Percentiles rank a stretch among this genome's conserved stretches.
These are phyloP conservation scores for Dendrocincla fuliginosa DNA, from an alignment of 2,797 vertebrate genomes.

Conservation along the genomic window DNA sequence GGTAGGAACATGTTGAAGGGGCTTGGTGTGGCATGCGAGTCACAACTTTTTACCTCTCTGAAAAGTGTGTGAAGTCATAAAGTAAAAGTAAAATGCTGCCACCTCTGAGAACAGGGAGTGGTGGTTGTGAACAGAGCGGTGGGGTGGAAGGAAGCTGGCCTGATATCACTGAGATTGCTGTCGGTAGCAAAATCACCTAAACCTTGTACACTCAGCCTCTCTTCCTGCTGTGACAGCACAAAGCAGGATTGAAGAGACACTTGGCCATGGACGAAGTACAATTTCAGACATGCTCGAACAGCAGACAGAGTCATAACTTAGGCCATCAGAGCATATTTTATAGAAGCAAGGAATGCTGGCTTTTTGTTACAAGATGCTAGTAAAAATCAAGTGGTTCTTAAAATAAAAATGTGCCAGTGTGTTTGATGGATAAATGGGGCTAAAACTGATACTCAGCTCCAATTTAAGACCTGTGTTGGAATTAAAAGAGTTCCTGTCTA, in stretches of 20 bases:
- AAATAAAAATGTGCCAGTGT: background rate
- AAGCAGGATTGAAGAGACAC: slow-evolving; percentile 51
- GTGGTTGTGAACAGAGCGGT: background rate
- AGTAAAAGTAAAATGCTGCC: background rate
- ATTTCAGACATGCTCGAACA: slow-evolving; percentile 10
- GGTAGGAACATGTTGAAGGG: background rate
- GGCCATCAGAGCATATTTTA: slow-evolving; percentile 39
- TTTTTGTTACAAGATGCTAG: background rate
- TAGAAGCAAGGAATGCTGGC: background rate
- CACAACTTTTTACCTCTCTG: background rate
- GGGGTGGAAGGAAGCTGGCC: background rate
- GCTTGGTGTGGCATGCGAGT: fast-evolving
- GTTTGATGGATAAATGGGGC: background rate
- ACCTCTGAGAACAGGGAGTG: background rate
- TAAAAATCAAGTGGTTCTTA: background rate
- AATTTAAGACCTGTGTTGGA: background rate
- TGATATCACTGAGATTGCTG: background rate
- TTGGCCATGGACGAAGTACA: slow-evolving; percentile 7
- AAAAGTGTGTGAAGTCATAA: background rate
- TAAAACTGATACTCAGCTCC: background rate
- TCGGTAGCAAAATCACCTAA: slow-evolving; percentile 21
- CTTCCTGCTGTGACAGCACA: slow-evolving; percentile 57
- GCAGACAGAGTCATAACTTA: slow-evolving; percentile 47
- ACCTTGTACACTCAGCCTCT: slow-evolving; percentile 44
- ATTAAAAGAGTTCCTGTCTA: background rate